These are phyloP conservation scores for Brassicogethes aeneus DNA, from an alignment of 2,888 invertebrate genomes.

Conservation along the genomic window DNA sequence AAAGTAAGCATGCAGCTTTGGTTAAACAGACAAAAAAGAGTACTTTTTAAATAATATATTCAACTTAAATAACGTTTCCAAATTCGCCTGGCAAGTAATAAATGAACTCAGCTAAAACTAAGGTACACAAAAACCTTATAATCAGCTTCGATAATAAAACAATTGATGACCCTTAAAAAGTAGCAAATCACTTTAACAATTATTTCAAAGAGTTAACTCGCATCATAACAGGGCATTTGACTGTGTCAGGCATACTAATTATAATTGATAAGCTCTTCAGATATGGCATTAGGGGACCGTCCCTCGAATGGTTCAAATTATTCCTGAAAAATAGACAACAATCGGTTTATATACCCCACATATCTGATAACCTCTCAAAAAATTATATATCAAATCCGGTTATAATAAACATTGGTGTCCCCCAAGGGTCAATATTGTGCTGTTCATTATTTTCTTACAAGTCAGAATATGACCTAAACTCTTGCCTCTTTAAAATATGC, in stretches of 20 bases:
- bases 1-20: neutral
- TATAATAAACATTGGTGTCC: neutral
- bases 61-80: neutral
- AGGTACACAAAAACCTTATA: neutral
- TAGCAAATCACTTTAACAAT: neutral
- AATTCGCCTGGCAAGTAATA: neutral
- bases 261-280: neutral
- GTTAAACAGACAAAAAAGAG: neutral
- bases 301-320: neutral
- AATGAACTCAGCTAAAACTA: neutral
- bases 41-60: neutral
- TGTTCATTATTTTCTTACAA: neutral
- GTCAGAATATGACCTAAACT: neutral
- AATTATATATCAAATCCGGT: neutral
- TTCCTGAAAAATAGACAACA: neutral
- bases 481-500: neutral
- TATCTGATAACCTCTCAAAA: neutral
- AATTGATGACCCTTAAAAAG: neutral
- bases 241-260: neutral
- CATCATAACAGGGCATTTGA: slow-evolving; percentile 1
- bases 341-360: neutral
- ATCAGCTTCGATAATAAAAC: neutral
- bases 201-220: neutral
- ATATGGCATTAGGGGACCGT: neutral
- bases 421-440: neutral